Percentiles rank a stretch among this genome's conserved stretches.
phyloP scores from a whole-genome alignment of 2,113 vertebrate species.

The Onychorhynchus coronatus region DNA sequence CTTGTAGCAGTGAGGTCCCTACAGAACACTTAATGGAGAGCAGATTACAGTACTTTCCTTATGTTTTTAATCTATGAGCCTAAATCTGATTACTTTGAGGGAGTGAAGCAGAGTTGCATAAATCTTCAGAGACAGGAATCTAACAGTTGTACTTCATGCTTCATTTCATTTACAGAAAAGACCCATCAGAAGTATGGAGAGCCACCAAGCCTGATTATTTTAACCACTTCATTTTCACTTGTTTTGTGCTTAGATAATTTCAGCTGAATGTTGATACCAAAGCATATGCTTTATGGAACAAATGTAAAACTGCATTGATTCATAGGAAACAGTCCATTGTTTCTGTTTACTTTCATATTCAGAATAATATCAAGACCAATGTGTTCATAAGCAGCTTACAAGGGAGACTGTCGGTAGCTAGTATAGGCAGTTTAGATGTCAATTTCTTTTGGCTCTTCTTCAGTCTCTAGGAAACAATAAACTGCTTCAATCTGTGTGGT shows the following conservation, averaged over 20 bases:
- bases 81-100: neutral
- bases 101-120: neutral
- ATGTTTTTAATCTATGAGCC: neutral
- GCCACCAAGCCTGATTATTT: neutral
- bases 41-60: neutral
- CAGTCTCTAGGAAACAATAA: neutral
- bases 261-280: neutral
- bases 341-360: neutral
- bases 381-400: neutral
- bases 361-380: neutral
- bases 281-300: neutral
- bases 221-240: neutral
- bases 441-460: neutral
- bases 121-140: neutral
- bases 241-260: neutral
- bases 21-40: fast-evolving
- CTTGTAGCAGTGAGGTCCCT: neutral
- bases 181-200: neutral
- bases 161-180: neutral
- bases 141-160: neutral
- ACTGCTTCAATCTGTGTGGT: neutral
- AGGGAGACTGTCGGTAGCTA: neutral
- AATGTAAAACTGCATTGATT: neutral
- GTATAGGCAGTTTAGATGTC: neutral
- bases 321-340: neutral